Conservation (phyloP, 2,888 invertebrate genomes). For the Pharmacophagus antenor region DNA sequence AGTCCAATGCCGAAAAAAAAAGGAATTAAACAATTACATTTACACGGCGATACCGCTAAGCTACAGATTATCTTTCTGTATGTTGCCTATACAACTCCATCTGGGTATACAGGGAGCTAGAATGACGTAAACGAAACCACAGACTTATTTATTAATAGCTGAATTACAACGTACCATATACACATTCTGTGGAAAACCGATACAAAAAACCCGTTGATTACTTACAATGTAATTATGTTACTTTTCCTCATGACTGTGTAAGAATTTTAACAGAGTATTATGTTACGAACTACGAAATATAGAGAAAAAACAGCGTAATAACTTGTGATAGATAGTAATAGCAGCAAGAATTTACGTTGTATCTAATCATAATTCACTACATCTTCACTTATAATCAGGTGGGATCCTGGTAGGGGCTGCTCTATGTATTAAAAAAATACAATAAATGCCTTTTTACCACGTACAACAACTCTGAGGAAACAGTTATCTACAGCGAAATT, state of each 20-base stretch:
- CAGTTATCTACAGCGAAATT: no score
- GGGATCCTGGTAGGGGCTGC: no score
- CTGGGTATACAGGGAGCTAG: no score
- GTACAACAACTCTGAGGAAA: no score
- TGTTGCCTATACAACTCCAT: neutral
- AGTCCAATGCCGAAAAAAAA: no score
- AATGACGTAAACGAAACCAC: neutral
- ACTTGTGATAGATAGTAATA: neutral
- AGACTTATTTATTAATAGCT: neutral
- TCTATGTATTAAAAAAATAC: no score
- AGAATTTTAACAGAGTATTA: neutral
- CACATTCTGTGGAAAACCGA: neutral
- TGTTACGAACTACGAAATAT: neutral
- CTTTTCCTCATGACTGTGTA: neutral
- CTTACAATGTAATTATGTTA: neutral
- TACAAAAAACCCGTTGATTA: neutral
- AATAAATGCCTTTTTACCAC: no score
- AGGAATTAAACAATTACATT: no score
- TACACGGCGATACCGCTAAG: neutral
- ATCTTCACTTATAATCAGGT: no score
- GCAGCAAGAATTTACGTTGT: no score
- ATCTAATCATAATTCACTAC: no score
- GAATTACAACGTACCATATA: neutral
- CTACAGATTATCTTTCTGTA: neutral
- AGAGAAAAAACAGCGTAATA: neutral